phyloP scores from a whole-genome alignment of 2,888 invertebrate genomes.

The Bombyx huttoni region DNA sequence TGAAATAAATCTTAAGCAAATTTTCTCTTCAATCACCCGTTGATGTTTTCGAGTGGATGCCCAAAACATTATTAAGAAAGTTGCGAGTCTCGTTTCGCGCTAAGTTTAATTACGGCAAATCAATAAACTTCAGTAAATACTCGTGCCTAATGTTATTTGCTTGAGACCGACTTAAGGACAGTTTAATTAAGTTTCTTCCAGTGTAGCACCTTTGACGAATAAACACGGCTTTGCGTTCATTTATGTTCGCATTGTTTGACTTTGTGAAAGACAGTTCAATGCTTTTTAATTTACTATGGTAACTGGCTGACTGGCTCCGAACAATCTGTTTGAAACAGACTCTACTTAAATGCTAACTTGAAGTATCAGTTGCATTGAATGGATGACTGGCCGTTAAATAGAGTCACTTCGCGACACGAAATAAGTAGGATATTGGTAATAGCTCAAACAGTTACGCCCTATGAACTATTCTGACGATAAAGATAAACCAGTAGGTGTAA shows the following conservation, averaged over 20 bases:
- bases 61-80: conserved; percentile 36
- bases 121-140: conserved; percentile 14
- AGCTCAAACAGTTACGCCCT: no score
- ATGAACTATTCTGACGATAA: no score
- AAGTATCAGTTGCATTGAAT: no score
- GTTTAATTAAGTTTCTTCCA: conserved; percentile 9
- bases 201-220: not conserved
- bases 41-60: conserved; percentile 23
- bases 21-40: conserved; percentile 33
- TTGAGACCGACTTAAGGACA: conserved; percentile 6
- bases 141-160: conserved; percentile 12
- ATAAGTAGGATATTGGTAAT: no score
- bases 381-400: no score
- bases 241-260: not conserved
- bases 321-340: no score
- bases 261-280: not conserved
- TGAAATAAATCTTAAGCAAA: conserved; percentile 34
- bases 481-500: no score
- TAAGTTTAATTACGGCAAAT: conserved; percentile 25
- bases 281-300: not conserved
- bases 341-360: no score
- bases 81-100: conserved; percentile 21
- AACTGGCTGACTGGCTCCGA: no score
- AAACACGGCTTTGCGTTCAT: not conserved
- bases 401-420: no score